Percentiles rank a stretch among this genome's conserved stretches.
Conservation (phyloP, 1,140 invertebrate species). For the Plodia interpunctella region DNA sequence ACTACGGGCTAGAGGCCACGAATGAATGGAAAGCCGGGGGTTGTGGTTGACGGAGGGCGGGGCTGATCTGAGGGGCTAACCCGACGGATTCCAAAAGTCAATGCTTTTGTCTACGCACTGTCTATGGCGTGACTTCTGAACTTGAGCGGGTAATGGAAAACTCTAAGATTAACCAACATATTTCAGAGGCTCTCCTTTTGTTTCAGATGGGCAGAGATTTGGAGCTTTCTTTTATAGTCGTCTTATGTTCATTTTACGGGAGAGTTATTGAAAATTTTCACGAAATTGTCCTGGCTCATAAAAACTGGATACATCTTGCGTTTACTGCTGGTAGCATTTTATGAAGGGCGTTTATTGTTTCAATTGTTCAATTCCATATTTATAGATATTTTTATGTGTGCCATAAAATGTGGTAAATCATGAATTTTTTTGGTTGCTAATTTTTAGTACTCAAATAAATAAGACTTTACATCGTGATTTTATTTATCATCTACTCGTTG, state of each 20-base stretch:
- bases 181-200: not conserved
- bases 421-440: not conserved
- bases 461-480: too few relatives aligned
- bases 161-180: not conserved
- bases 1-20: not conserved
- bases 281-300: not conserved
- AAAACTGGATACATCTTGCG: not conserved
- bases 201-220: not conserved
- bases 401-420: too few relatives aligned
- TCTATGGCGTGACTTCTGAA: not conserved
- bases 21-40: constrained; percentile 3
- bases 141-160: constrained; percentile 1
- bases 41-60: not conserved
- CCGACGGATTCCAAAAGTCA: not conserved
- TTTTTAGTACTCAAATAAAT: too few relatives aligned
- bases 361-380: not conserved
- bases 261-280: constrained; percentile 5
- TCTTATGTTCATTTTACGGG: not conserved
- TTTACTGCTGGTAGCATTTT: not conserved
- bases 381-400: not conserved
- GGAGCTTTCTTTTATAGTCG: not conserved
- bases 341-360: not conserved
- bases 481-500: too few relatives aligned
- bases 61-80: not conserved
- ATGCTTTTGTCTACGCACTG: not conserved